Conservation (phyloP, 2,797 vertebrate species). For the Tokudaia muenninki region DNA sequence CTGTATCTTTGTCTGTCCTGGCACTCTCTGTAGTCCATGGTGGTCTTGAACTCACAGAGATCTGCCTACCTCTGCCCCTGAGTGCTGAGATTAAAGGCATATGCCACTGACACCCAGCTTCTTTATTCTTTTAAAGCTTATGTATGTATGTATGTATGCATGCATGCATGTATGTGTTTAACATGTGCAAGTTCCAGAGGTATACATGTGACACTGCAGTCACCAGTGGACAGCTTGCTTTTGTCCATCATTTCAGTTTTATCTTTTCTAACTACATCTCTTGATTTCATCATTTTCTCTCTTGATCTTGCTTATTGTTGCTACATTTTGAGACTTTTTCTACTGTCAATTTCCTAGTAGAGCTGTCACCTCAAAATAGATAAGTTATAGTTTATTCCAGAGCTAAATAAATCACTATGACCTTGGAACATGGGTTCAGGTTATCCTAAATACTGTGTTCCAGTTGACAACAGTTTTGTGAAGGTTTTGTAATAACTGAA, state of each 20-base stretch:
- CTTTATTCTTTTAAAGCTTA: not conserved
- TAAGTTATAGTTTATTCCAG: not conserved
- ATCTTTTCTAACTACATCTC: not conserved
- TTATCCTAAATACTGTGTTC: not conserved
- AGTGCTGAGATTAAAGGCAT: not conserved
- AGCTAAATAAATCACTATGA: not conserved
- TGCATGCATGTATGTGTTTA: too few species aligned
- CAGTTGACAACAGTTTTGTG: not conserved
- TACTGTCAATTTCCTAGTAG: too few species aligned
- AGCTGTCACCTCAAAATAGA: not conserved
- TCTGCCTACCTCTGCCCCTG: not conserved
- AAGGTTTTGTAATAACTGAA: not conserved
- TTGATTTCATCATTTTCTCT: not conserved
- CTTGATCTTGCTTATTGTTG: not conserved
- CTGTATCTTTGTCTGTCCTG: not conserved
- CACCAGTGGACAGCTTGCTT: not conserved
- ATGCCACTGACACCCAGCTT: not conserved
- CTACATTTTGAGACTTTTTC: not conserved
- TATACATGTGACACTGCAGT: not conserved
- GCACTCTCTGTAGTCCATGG: not conserved
- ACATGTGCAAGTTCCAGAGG: too few species aligned
- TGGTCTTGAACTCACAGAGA: not conserved
- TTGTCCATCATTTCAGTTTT: not conserved
- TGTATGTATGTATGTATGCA: not conserved
- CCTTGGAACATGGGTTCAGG: not conserved